phyloP scores from a whole-genome alignment of 2,888 invertebrate genomes.

The Acanthoscelides obtectus region DNA sequence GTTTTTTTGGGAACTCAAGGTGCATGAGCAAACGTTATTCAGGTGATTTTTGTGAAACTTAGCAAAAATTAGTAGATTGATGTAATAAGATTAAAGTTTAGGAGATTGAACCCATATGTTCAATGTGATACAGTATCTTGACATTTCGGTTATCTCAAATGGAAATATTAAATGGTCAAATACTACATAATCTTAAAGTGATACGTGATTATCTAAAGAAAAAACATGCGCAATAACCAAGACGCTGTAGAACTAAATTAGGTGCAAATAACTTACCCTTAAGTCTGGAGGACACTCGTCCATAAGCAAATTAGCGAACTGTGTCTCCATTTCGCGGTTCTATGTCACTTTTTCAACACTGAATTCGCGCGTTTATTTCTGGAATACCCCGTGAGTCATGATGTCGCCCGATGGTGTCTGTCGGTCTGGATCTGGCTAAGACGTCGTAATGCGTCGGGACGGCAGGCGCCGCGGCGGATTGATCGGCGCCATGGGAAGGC shows the following conservation, averaged over 20 bases:
- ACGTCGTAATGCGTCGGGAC: conserved; percentile 6
- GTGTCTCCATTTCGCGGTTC: conserved; percentile 33
- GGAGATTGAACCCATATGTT: too few species aligned
- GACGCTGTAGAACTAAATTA: not conserved
- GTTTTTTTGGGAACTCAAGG: too few species aligned
- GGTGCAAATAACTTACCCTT: conserved; percentile 29
- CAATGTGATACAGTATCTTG: too few species aligned
- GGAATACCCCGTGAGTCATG: conserved; percentile 6
- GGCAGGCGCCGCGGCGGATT: not conserved
- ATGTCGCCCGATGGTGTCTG: not conserved
- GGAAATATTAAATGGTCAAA: too few species aligned
- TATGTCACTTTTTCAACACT: not conserved
- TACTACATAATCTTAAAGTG: too few species aligned
- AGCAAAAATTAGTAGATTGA: too few species aligned
- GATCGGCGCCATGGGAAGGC: not conserved
- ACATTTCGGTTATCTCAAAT: too few species aligned
- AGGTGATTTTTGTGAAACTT: too few species aligned
- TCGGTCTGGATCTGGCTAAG: not conserved
- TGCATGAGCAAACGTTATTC: too few species aligned
- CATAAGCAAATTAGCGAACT: conserved; percentile 37
- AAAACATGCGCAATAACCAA: not conserved
- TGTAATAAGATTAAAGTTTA: too few species aligned
- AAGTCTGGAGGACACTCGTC: conserved; percentile 42
- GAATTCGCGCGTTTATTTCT: not conserved
- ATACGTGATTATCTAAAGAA: too few species aligned